Evolutionary conservation across 2,797 vertebrate species (phyloP), one percentile per base, ranked within the genome.

Genomic region (Myotis vivesi): DNA sequence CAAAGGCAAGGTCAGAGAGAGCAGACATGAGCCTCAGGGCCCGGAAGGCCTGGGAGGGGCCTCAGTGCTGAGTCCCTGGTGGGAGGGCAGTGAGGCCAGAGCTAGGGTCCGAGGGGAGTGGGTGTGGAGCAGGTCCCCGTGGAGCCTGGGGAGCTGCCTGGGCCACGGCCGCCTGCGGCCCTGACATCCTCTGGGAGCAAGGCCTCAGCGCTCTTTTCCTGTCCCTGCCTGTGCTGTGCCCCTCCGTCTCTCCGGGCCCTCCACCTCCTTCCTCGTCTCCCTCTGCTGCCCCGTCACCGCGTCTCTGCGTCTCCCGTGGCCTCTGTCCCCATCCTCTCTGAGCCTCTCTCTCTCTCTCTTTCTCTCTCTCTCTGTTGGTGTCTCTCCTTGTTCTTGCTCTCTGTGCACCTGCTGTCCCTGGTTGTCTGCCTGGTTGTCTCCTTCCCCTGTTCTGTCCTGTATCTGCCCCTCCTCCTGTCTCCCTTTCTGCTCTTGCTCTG

Each of bases 161-260:
- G 88, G 57, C 84, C 64, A 2, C 55, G 1, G 6, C 38, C 5
- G 1, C 44, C 73, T 20, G 51, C 16, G 75, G 68, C 6, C 36
- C 49, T 22, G 25, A 68, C 30, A 33, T 77, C 87, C 36, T 51
- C 51, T 13, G 2, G 36, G 87, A 94, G 73, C 62, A 30, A 46
- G 87, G 75, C 96, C 96, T 97, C 95, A 97, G 97, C 5, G n/a
- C 62, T 94, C 83, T 95, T 75, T 96, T 96, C 96, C 92, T 97
- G 94, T 96, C 89, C 89, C 91, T n/a, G 49, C 89, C 83, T 96
- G 93, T 97, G 92, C 97, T 57, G 79, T 94, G 87, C 95, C 92
- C 92, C 82, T 95, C 55, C 22, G 83, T 95, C 68, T 93, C 85
- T 84, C 92, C 79, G 97, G 96, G 92, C 59, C 81, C 71, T 49